A percentile compares a stretch with the other conserved stretches of the same genome.
These are phyloP conservation scores for Catostomus latipinnis DNA, from an alignment of 2,797 vertebrate genomes.

Conservation along the genomic window DNA sequence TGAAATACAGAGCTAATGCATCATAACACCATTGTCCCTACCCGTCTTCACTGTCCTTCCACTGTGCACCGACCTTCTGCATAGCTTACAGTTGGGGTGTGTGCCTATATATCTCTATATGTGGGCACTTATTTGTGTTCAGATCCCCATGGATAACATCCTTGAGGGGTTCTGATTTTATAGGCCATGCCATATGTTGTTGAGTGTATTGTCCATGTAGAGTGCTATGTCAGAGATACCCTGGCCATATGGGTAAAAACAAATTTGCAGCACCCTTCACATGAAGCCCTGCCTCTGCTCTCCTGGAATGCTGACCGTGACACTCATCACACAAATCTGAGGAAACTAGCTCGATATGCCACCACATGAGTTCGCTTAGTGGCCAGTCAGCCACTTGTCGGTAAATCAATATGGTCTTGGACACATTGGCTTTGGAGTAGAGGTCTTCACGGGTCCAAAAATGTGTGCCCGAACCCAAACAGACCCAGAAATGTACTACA, in stretches of 20 bases:
- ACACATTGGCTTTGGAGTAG: too few species aligned
- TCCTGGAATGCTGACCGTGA: neutral
- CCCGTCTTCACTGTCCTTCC: slow-evolving; percentile 17
- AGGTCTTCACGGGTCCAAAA: too few species aligned
- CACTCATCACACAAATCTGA: too few species aligned
- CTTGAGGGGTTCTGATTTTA: slow-evolving; percentile 15
- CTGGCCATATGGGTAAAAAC: neutral
- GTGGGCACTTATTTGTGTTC: neutral
- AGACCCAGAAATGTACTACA: too few species aligned
- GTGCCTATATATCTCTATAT: slow-evolving; percentile 1
- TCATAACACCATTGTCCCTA: slow-evolving; percentile 3
- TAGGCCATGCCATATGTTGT: neutral
- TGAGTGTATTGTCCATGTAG: neutral
- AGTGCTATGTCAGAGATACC: neutral
- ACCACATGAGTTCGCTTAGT: too few species aligned
- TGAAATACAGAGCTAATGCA: slow-evolving; percentile 3
- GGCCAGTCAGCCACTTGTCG: too few species aligned
- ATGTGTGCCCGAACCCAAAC: too few species aligned
- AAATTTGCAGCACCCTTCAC: neutral
- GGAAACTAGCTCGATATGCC: too few species aligned
- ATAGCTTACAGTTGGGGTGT: slow-evolving; percentile 5
- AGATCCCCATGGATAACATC: neutral
- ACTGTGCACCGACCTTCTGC: slow-evolving; percentile 14
- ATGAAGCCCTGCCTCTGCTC: slow-evolving; percentile 2
- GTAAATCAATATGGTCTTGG: too few species aligned